Conservation (phyloP, 2,113 vertebrate species). For the Chionodraco myersi region DNA sequence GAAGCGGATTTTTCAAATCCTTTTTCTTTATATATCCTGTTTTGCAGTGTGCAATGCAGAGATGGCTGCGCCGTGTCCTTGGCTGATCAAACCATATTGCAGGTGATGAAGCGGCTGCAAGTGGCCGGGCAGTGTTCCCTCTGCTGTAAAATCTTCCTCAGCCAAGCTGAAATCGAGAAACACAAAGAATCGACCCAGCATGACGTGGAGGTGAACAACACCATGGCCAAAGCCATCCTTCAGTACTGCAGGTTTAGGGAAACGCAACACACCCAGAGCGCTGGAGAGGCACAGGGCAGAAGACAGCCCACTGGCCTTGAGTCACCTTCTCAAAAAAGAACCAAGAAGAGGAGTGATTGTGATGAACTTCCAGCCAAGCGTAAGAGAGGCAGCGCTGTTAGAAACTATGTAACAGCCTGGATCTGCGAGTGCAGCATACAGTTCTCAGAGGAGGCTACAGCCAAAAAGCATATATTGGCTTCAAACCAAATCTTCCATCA, state of each 20-base stretch:
- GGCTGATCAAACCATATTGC: slow-evolving; percentile 87
- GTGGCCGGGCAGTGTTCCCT: slow-evolving; percentile 85
- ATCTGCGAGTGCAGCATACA: slow-evolving; percentile 90
- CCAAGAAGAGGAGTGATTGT: slow-evolving; percentile 29
- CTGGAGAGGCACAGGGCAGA: slow-evolving; percentile 40
- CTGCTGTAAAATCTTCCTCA: slow-evolving; percentile 86
- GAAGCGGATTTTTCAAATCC: not conserved
- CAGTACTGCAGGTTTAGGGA: slow-evolving; percentile 87
- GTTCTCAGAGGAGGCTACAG: slow-evolving; percentile 87
- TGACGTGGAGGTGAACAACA: slow-evolving; percentile 80
- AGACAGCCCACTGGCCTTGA: slow-evolving; percentile 55
- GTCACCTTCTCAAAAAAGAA: slow-evolving; percentile 78
- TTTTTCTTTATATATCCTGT: not conserved
- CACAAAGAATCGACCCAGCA: slow-evolving; percentile 86
- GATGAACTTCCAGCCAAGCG: slow-evolving; percentile 75
- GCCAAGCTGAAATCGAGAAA: slow-evolving; percentile 75
- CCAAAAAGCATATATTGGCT: slow-evolving; percentile 89
- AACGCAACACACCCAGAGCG: slow-evolving; percentile 70
- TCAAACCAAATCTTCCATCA: slow-evolving; percentile 93
- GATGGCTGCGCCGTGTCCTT: slow-evolving; percentile 89
- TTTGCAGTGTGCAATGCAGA: slow-evolving; percentile 88
- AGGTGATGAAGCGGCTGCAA: slow-evolving; percentile 88
- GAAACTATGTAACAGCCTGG: slow-evolving; percentile 76
- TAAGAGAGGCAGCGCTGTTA: slow-evolving; percentile 60
- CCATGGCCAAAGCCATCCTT: slow-evolving; percentile 88